These are phyloP conservation scores for Cyanoderma ruficeps DNA, from an alignment of 2,113 vertebrate genomes.

Conservation along the genomic window DNA sequence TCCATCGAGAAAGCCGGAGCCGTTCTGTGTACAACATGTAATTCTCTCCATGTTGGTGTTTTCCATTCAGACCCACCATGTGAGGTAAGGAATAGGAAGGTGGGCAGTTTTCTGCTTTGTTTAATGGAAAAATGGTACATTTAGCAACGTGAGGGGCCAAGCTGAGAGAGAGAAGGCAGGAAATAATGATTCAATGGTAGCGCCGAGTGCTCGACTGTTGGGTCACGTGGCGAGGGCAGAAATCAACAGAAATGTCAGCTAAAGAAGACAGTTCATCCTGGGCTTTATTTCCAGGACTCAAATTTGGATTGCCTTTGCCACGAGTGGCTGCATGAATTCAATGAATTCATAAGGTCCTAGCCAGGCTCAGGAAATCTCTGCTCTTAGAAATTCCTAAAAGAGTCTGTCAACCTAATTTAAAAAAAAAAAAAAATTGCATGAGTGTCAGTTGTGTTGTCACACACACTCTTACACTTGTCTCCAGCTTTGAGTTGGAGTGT, in stretches of 20 bases:
- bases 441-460: not conserved
- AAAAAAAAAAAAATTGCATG: not conserved
- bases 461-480: not conserved
- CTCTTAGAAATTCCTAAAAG: not conserved
- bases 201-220: not conserved
- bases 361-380: not conserved
- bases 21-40: not conserved
- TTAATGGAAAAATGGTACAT: not conserved
- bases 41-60: conserved; percentile 28
- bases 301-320: too few relatives aligned
- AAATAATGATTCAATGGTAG: not conserved
- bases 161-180: not conserved
- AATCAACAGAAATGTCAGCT: not conserved
- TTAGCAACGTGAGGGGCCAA: not conserved
- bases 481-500: not conserved
- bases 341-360: not conserved
- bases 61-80: conserved; percentile 1
- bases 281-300: conserved; percentile 10
- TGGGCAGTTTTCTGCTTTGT: conserved; percentile 34
- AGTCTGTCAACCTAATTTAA: not conserved
- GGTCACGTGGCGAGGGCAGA: not conserved
- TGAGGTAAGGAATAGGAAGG: not conserved
- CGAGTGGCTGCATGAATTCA: too few relatives aligned
- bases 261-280: not conserved
- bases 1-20: not conserved